Conservation (phyloP, 1,140 invertebrate species). For the Amphibalanus amphitrite region DNA sequence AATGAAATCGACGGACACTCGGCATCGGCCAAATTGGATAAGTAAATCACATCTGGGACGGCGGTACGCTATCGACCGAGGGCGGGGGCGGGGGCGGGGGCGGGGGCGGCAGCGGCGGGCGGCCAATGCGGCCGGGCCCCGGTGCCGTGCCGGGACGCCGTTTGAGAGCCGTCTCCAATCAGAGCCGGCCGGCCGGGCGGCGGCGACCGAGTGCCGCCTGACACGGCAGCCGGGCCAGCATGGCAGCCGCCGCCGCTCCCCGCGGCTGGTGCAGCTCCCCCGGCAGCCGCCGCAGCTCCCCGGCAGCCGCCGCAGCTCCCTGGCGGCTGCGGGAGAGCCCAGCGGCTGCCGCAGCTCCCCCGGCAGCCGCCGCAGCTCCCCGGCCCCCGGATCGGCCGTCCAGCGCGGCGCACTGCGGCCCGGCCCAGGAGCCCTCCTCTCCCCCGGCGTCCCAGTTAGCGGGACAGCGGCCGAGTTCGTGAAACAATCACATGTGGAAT, state of each 20-base stretch:
- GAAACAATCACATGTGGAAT: no score
- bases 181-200: neutral
- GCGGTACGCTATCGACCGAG: neutral
- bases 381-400: no score
- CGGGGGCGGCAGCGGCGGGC: no score
- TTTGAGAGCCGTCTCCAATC: neutral
- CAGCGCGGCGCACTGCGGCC: no score
- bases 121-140: neutral
- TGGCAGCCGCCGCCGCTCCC: neutral
- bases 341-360: neutral
- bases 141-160: neutral
- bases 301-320: no score
- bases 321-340: neutral
- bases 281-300: neutral
- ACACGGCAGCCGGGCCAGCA: neutral
- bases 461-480: no score
- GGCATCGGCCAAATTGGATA: neutral
- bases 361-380: neutral
- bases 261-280: neutral
- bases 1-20: constrained; percentile 1
- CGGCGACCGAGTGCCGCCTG: neutral
- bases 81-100: no score
- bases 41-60: neutral
- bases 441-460: no score
- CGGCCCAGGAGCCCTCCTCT: no score